phyloP scores from a whole-genome alignment of 2,113 vertebrate genomes.

The Oncorhynchus masou region DNA sequence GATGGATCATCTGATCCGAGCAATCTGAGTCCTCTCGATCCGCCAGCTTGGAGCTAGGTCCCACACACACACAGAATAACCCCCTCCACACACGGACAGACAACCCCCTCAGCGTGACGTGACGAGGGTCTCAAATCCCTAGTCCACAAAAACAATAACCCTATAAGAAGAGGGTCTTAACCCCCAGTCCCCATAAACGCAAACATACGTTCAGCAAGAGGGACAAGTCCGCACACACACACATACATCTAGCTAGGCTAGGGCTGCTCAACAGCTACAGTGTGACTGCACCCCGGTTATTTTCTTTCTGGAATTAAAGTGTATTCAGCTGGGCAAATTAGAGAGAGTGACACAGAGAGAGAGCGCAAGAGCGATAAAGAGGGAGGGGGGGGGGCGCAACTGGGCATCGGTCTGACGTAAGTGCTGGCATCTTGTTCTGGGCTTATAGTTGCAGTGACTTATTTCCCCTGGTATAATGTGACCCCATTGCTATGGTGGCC shows the following conservation, averaged over 20 bases:
- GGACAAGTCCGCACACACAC: constrained; percentile 32
- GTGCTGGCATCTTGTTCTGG: constrained; percentile 31
- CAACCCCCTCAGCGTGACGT: background rate
- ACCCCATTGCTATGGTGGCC: constrained; percentile 22
- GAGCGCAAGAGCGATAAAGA: background rate
- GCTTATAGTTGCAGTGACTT: constrained; percentile 33
- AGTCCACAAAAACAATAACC: background rate
- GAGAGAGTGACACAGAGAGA: background rate
- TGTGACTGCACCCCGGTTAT: constrained; percentile 41
- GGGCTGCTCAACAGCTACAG: constrained; percentile 48
- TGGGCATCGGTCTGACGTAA: constrained; percentile 26
- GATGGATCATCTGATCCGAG: constrained; percentile 75
- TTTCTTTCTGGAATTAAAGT: constrained; percentile 46
- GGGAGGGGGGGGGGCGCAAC: background rate
- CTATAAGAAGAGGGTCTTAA: background rate
- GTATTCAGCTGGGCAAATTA: constrained; percentile 45
- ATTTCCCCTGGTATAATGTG: constrained; percentile 45
- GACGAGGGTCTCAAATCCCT: background rate
- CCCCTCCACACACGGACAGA: background rate
- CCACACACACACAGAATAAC: constrained; percentile 13
- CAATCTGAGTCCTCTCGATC: constrained; percentile 55
- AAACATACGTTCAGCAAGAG: background rate
- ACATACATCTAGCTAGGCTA: background rate
- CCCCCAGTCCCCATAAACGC: constrained; percentile 12
- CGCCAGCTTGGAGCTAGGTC: constrained; percentile 66